Conservation (phyloP, 2,113 vertebrate genomes). For the Hassar affinis region DNA sequence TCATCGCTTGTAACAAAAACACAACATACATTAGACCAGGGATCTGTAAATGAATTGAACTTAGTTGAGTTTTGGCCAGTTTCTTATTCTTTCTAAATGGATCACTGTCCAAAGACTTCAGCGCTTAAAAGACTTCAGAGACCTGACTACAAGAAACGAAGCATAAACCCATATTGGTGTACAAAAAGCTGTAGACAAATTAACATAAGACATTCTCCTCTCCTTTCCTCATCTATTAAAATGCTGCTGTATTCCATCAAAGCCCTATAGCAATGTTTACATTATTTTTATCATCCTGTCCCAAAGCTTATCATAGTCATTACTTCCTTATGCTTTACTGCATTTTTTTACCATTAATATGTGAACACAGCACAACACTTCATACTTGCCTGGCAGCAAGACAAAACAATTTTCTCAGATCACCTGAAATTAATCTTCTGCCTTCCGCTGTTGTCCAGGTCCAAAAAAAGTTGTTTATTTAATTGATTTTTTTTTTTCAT, state of each 20-base stretch:
- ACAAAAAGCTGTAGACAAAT: not conserved
- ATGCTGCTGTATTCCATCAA: conserved; percentile 5
- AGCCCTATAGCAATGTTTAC: not conserved
- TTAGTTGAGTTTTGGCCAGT: not conserved
- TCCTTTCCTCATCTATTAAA: not conserved
- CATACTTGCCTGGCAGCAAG: conserved; percentile 57
- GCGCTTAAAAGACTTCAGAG: not conserved
- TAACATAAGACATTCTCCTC: not conserved
- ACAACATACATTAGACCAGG: not conserved
- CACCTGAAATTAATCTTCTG: conserved; percentile 62
- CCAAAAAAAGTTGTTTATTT: conserved; percentile 56
- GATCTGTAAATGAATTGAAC: not conserved
- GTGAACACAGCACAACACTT: conserved; percentile 40
- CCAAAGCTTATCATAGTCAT: not conserved
- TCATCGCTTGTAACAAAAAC: no score
- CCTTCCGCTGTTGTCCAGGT: conserved; percentile 52
- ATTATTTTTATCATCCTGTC: not conserved
- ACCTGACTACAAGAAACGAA: not conserved
- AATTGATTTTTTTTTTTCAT: conserved; percentile 28
- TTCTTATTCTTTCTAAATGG: not conserved
- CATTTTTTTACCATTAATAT: not conserved
- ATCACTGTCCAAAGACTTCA: not conserved
- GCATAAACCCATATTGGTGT: not conserved
- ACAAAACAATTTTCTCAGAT: conserved; percentile 65
- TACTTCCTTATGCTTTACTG: conserved; percentile 1